Percentiles rank a stretch among this genome's conserved stretches.
Conservation (phyloP, 2,888 invertebrate genomes). For the Leuctra nigra region DNA sequence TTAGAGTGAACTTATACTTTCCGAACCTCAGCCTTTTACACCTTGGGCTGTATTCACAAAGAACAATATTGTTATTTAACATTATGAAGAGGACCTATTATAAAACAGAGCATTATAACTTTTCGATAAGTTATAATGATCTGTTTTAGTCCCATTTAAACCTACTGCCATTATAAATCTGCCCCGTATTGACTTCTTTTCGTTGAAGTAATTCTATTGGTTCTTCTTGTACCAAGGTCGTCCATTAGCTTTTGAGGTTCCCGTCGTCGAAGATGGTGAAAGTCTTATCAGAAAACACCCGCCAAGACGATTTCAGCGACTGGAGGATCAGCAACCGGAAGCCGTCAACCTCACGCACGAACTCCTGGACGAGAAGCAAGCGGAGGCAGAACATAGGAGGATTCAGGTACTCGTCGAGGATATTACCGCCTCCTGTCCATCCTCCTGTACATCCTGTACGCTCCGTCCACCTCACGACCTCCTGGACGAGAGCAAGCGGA, state of each 20-base stretch:
- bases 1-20: too few relatives aligned
- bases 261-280: slow-evolving; percentile 43
- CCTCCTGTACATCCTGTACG: neutral
- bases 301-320: slow-evolving; percentile 58
- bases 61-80: too few relatives aligned
- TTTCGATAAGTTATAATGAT: too few relatives aligned
- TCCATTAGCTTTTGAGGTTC: slow-evolving; percentile 41
- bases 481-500: slow-evolving; percentile 62
- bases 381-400: slow-evolving; percentile 64
- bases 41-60: too few relatives aligned
- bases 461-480: slow-evolving; percentile 49
- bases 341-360: slow-evolving; percentile 49
- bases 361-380: slow-evolving; percentile 61
- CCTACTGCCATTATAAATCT: too few relatives aligned
- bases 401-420: slow-evolving; percentile 41
- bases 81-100: too few relatives aligned
- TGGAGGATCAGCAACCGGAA: slow-evolving; percentile 54
- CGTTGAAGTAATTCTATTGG: too few relatives aligned
- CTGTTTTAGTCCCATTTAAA: too few relatives aligned
- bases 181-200: too few relatives aligned
- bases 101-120: too few relatives aligned
- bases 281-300: slow-evolving; percentile 53
- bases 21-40: too few relatives aligned
- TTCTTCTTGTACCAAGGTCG: slow-evolving; percentile 11
- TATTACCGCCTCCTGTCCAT: neutral